Evolutionary conservation across 2,113 vertebrate species (phyloP).

Genomic region (Paraplagusia blochii): DNA sequence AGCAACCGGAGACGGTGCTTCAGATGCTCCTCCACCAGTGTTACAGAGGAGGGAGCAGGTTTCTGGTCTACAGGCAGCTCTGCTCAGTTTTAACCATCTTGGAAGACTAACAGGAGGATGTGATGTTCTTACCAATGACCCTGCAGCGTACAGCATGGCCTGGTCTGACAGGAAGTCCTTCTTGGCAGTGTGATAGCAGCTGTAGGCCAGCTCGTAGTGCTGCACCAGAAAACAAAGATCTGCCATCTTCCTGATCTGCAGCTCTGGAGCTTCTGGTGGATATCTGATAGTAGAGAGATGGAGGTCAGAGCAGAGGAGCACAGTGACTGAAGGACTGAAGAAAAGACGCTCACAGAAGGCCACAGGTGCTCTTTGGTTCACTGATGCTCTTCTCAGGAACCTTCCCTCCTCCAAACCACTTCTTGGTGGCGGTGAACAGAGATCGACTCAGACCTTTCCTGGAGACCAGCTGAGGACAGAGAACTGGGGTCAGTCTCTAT

Average conservation of each 20-base stretch:
- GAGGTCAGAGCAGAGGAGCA: slow-evolving; percentile 3
- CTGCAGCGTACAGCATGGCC: slow-evolving; percentile 97
- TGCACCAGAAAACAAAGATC: slow-evolving; percentile 98
- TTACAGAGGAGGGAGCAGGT: no score
- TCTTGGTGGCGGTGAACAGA: slow-evolving; percentile 95
- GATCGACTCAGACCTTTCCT: slow-evolving; percentile 96
- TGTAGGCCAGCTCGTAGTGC: slow-evolving; percentile 97
- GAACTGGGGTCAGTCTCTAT: background rate
- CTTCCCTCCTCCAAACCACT: slow-evolving; percentile 97
- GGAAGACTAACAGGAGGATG: background rate
- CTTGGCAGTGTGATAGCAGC: slow-evolving; percentile 97
- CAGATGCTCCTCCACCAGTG: no score
- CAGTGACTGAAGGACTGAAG: background rate
- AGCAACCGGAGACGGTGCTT: no score
- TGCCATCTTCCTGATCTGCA: slow-evolving; percentile 98
- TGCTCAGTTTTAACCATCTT: no score
- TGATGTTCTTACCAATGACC: slow-evolving; percentile 84
- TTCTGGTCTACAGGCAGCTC: no score
- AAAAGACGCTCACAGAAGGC: slow-evolving; percentile 84
- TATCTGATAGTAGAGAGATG: slow-evolving; percentile 75
- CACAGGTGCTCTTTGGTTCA: slow-evolving; percentile 91
- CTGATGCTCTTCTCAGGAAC: slow-evolving; percentile 92
- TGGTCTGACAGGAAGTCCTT: slow-evolving; percentile 98
- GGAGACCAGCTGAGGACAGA: slow-evolving; percentile 84
- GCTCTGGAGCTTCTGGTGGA: slow-evolving; percentile 95